Conservation (phyloP, 1,140 invertebrate genomes). For the Tigriopus japonicus region DNA sequence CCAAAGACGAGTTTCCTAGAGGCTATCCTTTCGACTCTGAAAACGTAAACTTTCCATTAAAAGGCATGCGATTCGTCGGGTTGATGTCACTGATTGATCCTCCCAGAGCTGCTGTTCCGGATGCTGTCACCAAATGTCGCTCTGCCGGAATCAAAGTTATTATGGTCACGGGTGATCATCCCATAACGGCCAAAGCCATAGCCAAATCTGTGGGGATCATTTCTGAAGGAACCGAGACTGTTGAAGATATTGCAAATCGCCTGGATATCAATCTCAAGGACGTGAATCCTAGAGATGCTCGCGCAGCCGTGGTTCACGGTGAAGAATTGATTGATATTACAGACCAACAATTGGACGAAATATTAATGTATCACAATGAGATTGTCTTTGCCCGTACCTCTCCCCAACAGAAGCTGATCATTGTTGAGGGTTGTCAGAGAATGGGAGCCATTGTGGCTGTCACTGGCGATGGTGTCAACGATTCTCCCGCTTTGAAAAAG, state of each 20-base stretch:
- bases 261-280: slow-evolving; percentile 32
- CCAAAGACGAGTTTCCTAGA: slow-evolving; percentile 25
- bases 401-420: slow-evolving; percentile 58
- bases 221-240: slow-evolving; percentile 38
- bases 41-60: slow-evolving; percentile 48
- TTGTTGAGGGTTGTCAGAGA: slow-evolving; percentile 58
- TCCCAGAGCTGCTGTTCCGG: slow-evolving; percentile 50
- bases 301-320: slow-evolving; percentile 51
- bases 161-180: slow-evolving; percentile 67
- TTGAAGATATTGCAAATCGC: slow-evolving; percentile 45
- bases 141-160: slow-evolving; percentile 57
- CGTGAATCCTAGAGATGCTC: slow-evolving; percentile 31
- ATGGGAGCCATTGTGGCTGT: slow-evolving; percentile 53
- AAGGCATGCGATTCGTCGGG: slow-evolving; percentile 48
- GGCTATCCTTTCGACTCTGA: slow-evolving; percentile 37
- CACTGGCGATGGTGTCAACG: slow-evolving; percentile 64
- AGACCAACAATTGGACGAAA: slow-evolving; percentile 34
- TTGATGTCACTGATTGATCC: slow-evolving; percentile 60
- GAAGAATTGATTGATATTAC: slow-evolving; percentile 44
- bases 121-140: slow-evolving; percentile 46
- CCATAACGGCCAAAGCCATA: slow-evolving; percentile 55
- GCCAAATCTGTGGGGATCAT: slow-evolving; percentile 50
- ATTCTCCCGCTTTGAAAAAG: slow-evolving; percentile 56
- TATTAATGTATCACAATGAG: slow-evolving; percentile 42
- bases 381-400: slow-evolving; percentile 67